Evolutionary conservation across 2,888 invertebrate species (phyloP), one percentile per base, ranked within the genome.

Genomic region (Scaeva pyrastri): DNA sequence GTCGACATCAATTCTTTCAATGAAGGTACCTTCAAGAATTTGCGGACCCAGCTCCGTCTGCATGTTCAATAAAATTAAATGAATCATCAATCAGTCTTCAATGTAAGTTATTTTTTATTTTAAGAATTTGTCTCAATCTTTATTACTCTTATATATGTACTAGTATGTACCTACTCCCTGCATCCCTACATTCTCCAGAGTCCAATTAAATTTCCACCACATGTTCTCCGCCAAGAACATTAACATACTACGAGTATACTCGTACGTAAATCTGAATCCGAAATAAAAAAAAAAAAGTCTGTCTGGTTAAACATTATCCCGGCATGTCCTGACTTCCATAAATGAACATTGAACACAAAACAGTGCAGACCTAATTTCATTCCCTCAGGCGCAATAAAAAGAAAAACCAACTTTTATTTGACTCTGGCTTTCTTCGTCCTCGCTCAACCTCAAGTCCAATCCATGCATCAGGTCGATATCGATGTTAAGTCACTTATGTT

Each of bases 161-260:
- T 7, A 6, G 1, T 1, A 26, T 31, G 8, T 31, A 31, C n/a
- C 62, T 68, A 45, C 26, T 41, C 45, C 12, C 26, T 70, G 16
- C 72, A 52, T 41, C 78, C 50, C 73, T 74, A 23, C 16, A 71
- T 36, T n/a, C n/a, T n/a, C n/a, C n/a, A n/a, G n/a, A n/a, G n/a
- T 31, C 72, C 80, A 76, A 80, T 76, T 76, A 80, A 80, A 64
- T 66, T 41, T 14, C 26, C 55, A 43, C 76, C 80, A 78, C 82
- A 86, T 86, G 77, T 82, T 77, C 70, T 12, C n/a, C 21, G 31
- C 6, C 45, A 39, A 23, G n/a, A 62, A 48, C 56, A 86, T 71
- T 70, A 86, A 86, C 77, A 76, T 72, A 55, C 19, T 71, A 64
- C n/a, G 71, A 84, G 70, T n/a, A n/a, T n/a, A n/a, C n/a, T n/a